These are phyloP conservation scores for Platycercus adscitus DNA, from an alignment of 2,113 vertebrate genomes.

Conservation along the genomic window DNA sequence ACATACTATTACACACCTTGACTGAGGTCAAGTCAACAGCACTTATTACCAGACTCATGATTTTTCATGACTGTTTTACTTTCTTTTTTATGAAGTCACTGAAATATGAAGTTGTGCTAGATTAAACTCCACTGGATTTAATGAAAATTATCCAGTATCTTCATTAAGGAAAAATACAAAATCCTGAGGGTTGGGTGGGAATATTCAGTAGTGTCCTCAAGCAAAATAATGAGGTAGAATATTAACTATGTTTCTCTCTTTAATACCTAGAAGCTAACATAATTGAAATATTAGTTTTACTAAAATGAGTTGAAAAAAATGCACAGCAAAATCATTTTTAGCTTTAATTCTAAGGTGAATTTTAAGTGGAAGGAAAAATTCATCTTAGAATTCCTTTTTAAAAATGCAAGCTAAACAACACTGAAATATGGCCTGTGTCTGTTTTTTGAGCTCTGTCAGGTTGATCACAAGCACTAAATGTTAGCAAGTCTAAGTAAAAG, in stretches of 20 bases:
- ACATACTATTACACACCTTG: not conserved
- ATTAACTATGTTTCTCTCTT: not conserved
- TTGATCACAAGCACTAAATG: constrained; percentile 15
- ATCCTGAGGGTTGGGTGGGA: not conserved
- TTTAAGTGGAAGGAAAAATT: not conserved
- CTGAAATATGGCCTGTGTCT: not conserved
- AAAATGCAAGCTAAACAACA: not conserved
- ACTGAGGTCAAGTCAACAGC: not conserved
- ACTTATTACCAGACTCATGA: not conserved
- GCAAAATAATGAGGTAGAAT: not conserved
- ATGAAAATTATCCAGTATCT: not conserved
- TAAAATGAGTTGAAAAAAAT: not conserved
- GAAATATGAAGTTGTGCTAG: not conserved
- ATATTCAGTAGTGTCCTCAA: not conserved
- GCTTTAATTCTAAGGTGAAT: not conserved
- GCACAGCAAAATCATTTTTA: not conserved
- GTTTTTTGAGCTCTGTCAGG: not conserved
- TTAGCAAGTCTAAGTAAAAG: constrained; percentile 53
- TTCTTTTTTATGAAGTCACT: not conserved
- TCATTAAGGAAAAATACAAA: not conserved
- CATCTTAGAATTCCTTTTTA: not conserved
- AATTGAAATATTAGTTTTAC: not conserved
- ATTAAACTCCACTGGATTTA: not conserved
- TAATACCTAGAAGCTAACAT: not conserved
- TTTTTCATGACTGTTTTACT: not conserved